Evolutionary conservation across 2,888 invertebrate species (phyloP), one percentile per base, ranked within the genome.

Genomic region (Pogonocherus hispidulus): DNA sequence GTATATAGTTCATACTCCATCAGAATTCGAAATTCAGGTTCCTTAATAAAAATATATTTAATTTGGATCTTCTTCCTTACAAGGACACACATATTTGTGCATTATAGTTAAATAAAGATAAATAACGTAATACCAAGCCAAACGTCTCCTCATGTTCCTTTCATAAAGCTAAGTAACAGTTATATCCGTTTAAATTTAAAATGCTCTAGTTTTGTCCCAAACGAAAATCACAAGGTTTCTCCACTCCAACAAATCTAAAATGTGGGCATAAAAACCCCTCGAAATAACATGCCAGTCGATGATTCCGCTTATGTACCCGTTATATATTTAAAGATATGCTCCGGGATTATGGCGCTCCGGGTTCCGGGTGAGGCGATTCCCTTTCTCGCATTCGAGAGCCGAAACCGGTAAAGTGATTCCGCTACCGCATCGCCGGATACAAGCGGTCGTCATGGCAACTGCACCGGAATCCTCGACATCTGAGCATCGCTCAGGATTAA

Each of bases 381-480:
- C 60, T 64, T 60, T 32, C 51, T 66, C 71, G 75, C 73, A 70
- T 76, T 73, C 69, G 76, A 72, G 75, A 75, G 51, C 75, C 70
- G 49, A 77, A 77, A 75, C 74, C 79, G 79, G 80, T 77, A 80
- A 81, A 82, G 81, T 81, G 81, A 81, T 80, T 80, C 79, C 75
- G 78, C 77, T 74, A 78, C 79, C 82, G 79, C 80, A 80, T 80
- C 79, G 76, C 76, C 79, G 80, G 79, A 78, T 76, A 81, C 73
- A 74, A 72, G 74, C 74, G 74, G 81, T 83, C 74, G 81, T 75
- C 82, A 82, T 83, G 80, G 82, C 77, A 79, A 83, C 83, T 80
- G 78, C 80, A 80, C 76, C 73, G 76, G 78, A 79, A 80, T 80
- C 78, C 80, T 80, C 79, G 78, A 80, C 79, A 80, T 81, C 79